Percentiles rank a stretch among this genome's conserved stretches.
These are phyloP conservation scores for Acheta domesticus DNA, from an alignment of 2,888 invertebrate genomes.

Conservation along the genomic window DNA sequence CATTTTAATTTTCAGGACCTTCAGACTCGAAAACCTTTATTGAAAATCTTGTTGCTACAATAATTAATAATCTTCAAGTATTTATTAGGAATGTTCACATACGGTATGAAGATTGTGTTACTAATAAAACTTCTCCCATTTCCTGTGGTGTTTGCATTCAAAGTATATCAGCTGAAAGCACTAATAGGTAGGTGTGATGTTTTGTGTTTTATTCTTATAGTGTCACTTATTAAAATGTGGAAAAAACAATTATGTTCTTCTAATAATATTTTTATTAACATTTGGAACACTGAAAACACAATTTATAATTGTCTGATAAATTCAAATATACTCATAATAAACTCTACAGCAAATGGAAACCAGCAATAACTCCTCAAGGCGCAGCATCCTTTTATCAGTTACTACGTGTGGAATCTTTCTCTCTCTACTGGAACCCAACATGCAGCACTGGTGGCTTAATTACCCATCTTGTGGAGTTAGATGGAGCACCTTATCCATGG, in stretches of 20 bases:
- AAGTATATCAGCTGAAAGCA: constrained; percentile 72
- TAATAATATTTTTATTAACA: background rate
- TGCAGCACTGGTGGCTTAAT: constrained; percentile 47
- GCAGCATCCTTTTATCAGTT: constrained; percentile 66
- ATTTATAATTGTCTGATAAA: too few species aligned
- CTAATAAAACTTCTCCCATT: constrained; percentile 61
- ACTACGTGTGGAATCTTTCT: constrained; percentile 71
- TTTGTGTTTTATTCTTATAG: background rate
- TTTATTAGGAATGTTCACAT: constrained; percentile 75
- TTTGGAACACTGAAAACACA: too few species aligned
- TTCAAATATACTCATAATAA: too few species aligned
- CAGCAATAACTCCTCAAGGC: constrained; percentile 58
- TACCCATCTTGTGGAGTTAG: constrained; percentile 53
- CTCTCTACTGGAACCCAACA: constrained; percentile 71
- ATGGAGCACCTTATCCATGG: constrained; percentile 63
- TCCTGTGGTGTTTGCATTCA: constrained; percentile 76
- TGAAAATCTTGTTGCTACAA: constrained; percentile 69
- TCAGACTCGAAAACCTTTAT: constrained; percentile 59
- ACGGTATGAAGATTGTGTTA: constrained; percentile 72
- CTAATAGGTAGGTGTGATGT: constrained; percentile 60
- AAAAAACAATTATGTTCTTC: background rate
- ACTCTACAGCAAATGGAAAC: constrained; percentile 69
- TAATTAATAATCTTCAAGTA: constrained; percentile 76
- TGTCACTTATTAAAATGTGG: background rate
- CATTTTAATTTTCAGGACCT: constrained; percentile 48